Percentiles rank a stretch among this genome's conserved stretches.
These are phyloP conservation scores for Polypedilum vanderplanki DNA, from an alignment of 1,140 invertebrate species.

Conservation along the genomic window DNA sequence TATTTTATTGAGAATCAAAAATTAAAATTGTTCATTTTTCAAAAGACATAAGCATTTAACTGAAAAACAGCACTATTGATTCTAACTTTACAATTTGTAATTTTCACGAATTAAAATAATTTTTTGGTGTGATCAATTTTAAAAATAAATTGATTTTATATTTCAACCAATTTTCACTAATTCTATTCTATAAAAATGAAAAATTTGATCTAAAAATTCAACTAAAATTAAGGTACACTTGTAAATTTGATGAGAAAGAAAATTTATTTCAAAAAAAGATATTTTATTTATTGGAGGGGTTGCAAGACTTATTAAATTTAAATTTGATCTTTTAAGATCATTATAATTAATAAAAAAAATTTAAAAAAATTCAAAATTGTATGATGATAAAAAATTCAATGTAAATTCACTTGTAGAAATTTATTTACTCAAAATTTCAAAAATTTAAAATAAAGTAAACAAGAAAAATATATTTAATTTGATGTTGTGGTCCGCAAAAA, in stretches of 20 bases:
- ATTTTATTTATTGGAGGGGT: background rate
- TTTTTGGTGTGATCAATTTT: background rate
- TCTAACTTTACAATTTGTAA: background rate
- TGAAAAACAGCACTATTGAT: background rate
- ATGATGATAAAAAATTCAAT: background rate
- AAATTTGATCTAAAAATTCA: background rate
- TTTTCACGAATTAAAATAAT: background rate
- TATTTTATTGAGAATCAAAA: too few species aligned
- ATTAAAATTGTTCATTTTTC: background rate
- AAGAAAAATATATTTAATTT: slow-evolving; percentile 27
- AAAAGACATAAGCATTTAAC: background rate
- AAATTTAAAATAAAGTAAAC: background rate
- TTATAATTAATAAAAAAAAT: background rate
- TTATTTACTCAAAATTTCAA: slow-evolving; percentile 1
- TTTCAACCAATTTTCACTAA: background rate
- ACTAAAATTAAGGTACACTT: background rate
- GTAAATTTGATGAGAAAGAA: background rate
- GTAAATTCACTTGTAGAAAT: background rate
- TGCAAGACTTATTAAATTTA: slow-evolving; percentile 24
- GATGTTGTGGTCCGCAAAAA: slow-evolving; percentile 12
- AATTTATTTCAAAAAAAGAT: background rate
- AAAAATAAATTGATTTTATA: background rate
- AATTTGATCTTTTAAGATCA: background rate
- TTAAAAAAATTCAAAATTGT: background rate
- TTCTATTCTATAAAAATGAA: too few species aligned